Conservation (phyloP, 53 echinoderm and acorn worm genomes). For the Holothuria leucospilota region DNA sequence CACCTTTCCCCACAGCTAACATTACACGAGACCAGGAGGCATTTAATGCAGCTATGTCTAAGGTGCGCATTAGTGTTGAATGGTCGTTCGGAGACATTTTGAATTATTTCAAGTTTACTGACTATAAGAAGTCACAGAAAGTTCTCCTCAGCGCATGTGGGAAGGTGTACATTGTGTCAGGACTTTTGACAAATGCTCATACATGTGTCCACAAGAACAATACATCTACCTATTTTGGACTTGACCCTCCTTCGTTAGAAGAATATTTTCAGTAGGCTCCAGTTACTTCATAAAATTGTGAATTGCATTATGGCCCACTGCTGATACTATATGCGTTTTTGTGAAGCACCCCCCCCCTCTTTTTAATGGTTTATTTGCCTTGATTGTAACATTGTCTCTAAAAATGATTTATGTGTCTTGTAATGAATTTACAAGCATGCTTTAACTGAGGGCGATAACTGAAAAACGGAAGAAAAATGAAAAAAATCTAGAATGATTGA, state of each 20-base stretch:
- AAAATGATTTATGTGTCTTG: no score
- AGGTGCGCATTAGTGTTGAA: slow-evolving; percentile 65
- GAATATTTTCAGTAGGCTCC: slow-evolving; percentile 56
- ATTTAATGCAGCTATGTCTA: slow-evolving; percentile 58
- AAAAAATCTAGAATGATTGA: no score
- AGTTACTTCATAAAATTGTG: no score
- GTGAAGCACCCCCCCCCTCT: no score
- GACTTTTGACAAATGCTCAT: slow-evolving; percentile 68
- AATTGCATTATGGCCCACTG: no score
- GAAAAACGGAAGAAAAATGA: no score
- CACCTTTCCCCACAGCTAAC: slow-evolving; percentile 48
- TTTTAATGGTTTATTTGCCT: no score
- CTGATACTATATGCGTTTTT: no score
- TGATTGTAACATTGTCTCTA: no score
- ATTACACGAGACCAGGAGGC: slow-evolving; percentile 59
- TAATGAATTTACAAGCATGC: no score
- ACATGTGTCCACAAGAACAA: slow-evolving; percentile 58
- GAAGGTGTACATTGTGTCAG: slow-evolving; percentile 69
- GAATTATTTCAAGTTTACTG: slow-evolving; percentile 51
- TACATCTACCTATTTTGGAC: slow-evolving; percentile 61
- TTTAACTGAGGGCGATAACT: no score
- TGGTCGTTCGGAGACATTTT: slow-evolving; percentile 69
- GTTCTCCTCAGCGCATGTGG: slow-evolving; percentile 54
- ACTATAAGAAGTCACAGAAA: slow-evolving; percentile 61
- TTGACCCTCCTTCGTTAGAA: slow-evolving; percentile 66